Base-by-base conservation (phyloP, 2,113 vertebrate species). In the Protobothrops flavoviridis region DNA sequence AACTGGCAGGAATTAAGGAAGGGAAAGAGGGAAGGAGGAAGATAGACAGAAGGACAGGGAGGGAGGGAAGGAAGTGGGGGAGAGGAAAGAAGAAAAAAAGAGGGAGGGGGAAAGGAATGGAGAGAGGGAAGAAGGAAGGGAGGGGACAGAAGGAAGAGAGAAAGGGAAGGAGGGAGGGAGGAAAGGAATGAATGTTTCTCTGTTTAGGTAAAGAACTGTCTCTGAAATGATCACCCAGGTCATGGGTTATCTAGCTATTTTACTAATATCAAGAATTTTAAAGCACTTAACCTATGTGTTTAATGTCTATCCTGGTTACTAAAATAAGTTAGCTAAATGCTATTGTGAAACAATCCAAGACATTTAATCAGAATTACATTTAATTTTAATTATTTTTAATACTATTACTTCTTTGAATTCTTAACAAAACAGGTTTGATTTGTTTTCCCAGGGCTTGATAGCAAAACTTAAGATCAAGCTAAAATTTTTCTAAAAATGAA, bases 41-140 rank as follows among this genome's bases (percentile, higher is more conserved):
- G 7, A 85, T 15, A 39, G 15, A 3, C 1, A 85, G 17, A 85
- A 85, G 33, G 17, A 43, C 2, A 85, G 8, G 39, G 39, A 45
- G 7, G 39, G 39, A 45, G 7, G 39, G 20, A 45, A 15, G 61
- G 26, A 29, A 64, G 10, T 26, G 24, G 3, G 24, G 7, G 48
- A 50, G 48, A 50, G 48, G 7, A 50, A 50, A 50, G 48, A 50
- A 50, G 48, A 48, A 48, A 48, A 48, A 7, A 50, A 50, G 48
- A 12, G 17, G 33, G 0, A 17, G 33, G 0, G 0, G 12, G 2
- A 12, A 2, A 9, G 2, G n/a, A 21, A 85, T 13, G 81, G 6
- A 43, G 8, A 20, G 15, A 21, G 1, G 26, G 24, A 61, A 9
- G 59, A 9, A 61, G 9, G 9, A 9, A 61, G 61, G 7, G 8